A percentile compares a stretch with the other conserved stretches of the same genome.
These are phyloP conservation scores for Atlantisia rogersi DNA, from an alignment of 2,113 vertebrate species.

Conservation along the genomic window DNA sequence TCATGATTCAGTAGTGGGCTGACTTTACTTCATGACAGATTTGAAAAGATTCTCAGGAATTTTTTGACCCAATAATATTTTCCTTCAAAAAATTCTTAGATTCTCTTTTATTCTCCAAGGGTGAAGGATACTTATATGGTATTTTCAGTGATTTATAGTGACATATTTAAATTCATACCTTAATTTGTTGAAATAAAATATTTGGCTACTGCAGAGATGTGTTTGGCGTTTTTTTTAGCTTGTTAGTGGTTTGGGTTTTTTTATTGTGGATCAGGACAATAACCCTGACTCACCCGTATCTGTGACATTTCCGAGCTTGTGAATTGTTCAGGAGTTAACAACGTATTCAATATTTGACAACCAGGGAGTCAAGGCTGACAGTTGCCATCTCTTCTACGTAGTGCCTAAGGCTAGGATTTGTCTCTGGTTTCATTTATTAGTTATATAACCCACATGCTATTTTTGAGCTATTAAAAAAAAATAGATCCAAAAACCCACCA, in stretches of 20 bases:
- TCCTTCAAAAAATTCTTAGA: background rate
- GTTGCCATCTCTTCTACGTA: background rate
- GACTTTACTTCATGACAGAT: background rate
- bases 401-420: conserved; percentile 20
- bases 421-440: conserved; percentile 46
- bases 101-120: background rate
- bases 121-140: background rate
- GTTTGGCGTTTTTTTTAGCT: no score
- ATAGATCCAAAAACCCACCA: background rate
- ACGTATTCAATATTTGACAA: background rate
- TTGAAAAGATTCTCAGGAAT: background rate
- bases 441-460: conserved; percentile 53
- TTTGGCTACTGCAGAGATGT: background rate
- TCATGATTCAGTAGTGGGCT: background rate
- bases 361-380: background rate
- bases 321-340: conserved; percentile 30
- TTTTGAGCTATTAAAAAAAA: background rate
- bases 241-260: background rate
- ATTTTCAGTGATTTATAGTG: background rate
- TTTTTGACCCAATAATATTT: background rate
- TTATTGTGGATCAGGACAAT: background rate
- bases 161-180: background rate
- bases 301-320: conserved; percentile 25
- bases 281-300: background rate
- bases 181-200: background rate